These are phyloP conservation scores for Aphrophora alni DNA, from an alignment of 2,888 invertebrate species.

Conservation along the genomic window DNA sequence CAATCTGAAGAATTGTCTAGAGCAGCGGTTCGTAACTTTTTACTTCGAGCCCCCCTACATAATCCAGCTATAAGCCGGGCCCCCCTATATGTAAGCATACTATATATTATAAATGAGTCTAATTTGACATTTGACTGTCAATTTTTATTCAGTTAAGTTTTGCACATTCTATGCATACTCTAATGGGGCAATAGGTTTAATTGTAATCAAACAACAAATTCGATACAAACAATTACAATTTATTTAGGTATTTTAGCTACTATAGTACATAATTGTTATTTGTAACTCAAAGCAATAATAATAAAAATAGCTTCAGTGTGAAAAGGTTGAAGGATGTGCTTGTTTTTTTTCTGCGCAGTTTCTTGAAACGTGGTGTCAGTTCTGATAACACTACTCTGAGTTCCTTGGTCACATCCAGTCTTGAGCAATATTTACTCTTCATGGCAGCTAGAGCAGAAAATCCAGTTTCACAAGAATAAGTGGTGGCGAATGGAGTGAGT, in stretches of 20 bases:
- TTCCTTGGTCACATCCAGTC: no score
- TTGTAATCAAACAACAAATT: conserved; percentile 4
- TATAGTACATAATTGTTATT: not conserved
- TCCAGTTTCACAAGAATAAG: no score
- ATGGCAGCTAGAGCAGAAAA: no score
- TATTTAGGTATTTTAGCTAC: conserved; percentile 9
- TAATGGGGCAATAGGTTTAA: conserved; percentile 7
- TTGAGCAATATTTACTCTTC: no score
- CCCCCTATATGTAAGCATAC: not conserved
- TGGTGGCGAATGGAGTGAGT: no score
- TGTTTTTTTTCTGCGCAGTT: no score
- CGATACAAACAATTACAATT: not conserved
- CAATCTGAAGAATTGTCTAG: no score
- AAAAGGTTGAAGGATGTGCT: no score
- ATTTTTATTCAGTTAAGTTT: not conserved
- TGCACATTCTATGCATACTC: not conserved
- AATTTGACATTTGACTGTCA: not conserved
- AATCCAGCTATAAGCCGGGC: conserved; percentile 4
- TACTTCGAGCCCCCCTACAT: conserved; percentile 9
- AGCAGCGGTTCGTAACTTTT: not conserved
- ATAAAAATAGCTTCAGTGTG: no score
- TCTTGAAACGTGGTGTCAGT: no score
- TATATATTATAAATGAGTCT: not conserved
- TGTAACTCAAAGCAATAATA: no score
- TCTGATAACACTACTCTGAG: no score